Base-by-base conservation (phyloP, 2,113 vertebrate species). In the Erpornis zantholeuca region DNA sequence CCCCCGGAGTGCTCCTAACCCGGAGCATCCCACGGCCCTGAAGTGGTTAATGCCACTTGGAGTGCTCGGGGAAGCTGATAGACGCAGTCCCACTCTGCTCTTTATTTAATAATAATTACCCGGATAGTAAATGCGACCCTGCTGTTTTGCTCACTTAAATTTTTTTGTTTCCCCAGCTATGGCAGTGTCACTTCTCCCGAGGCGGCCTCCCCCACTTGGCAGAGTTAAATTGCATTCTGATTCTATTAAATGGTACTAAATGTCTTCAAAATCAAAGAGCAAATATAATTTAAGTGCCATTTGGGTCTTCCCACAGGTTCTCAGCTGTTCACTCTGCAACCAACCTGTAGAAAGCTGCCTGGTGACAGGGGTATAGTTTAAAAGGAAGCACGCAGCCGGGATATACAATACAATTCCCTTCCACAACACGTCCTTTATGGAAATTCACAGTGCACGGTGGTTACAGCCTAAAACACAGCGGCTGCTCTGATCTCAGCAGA, bases 281-380 rank as follows among this genome's bases (percentile, higher is more conserved):
- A 97, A 98, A 97, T 98, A 94, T 97, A 98, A 98, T 98, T 98
- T 98, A 98, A 98, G 97, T 98, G 98, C 97, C 97, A 97, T 95
- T 97, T 75, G 92, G 97, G 94, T 97, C 98, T 97, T 98, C 97
- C 98, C 97, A 97, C 98, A 96, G 95, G 86, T 97, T 97, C 95
- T 97, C 96, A 96, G 96, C 97, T 95, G 94, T 54, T 97, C 95
- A 13, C 95, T 97, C 96, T 78, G 96, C 96, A 97, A 95, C 96
- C 82, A 97, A 97, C 97, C n/a, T 84, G 94, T 69, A 84, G 94
- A 96, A 97, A 93, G 75, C 96, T 95, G 96, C 94, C 92, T 97
- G 88, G 94, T 97, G 98, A 97, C 97, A 96, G 97, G 96, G 89
- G 83, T 97, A 79, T 88, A 81, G 97, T 97, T 97, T 96, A 94